Conservation (phyloP, 2,888 invertebrate species). For the Drosophila barbarae region DNA sequence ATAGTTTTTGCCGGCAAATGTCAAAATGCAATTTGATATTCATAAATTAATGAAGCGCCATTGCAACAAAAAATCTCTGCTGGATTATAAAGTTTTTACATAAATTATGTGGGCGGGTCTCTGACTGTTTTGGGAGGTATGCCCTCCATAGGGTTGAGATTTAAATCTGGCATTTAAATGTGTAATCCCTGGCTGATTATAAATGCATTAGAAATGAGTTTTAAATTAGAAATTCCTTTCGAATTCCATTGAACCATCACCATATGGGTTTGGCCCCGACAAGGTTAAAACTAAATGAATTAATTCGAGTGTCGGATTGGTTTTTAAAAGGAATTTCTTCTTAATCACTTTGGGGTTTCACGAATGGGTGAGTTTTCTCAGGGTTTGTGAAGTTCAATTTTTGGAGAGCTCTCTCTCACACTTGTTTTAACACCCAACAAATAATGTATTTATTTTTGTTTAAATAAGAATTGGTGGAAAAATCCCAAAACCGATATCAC, state of each 20-base stretch:
- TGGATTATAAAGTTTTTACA: constrained; percentile 61
- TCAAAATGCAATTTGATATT: constrained; percentile 68
- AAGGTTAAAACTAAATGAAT: neutral
- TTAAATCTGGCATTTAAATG: constrained; percentile 48
- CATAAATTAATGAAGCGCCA: constrained; percentile 70
- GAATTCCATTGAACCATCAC: constrained; percentile 11
- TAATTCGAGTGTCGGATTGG: neutral
- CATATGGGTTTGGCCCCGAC: neutral
- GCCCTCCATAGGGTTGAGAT: constrained; percentile 30
- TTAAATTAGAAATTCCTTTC: constrained; percentile 25
- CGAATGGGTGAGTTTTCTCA: neutral
- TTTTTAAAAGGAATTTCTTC: neutral
- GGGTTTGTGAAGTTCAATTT: neutral
- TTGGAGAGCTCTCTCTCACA: neutral
- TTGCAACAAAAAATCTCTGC: constrained; percentile 46
- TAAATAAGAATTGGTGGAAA: neutral
- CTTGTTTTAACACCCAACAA: neutral
- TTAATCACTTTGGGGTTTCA: neutral
- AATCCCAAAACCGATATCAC: too few relatives aligned
- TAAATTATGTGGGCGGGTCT: constrained; percentile 52
- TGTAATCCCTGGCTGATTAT: constrained; percentile 56
- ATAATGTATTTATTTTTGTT: neutral
- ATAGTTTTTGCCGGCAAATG: constrained; percentile 66
- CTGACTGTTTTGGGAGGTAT: neutral
- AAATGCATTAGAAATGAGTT: constrained; percentile 33